phyloP scores from a whole-genome alignment of 2,888 invertebrate species.

The Polymixis flavicincta region DNA sequence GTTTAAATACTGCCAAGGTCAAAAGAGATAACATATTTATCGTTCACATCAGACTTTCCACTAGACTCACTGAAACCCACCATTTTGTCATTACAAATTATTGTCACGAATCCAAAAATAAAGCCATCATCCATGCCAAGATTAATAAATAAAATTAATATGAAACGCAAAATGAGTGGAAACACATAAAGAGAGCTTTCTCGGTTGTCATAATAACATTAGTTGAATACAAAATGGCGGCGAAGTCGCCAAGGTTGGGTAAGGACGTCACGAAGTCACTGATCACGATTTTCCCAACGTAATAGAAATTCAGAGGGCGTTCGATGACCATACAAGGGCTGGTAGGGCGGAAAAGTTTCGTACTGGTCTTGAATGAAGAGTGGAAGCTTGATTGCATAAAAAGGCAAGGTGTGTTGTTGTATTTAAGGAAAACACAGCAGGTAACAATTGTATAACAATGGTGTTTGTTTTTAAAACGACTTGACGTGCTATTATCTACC shows the following conservation, averaged over 20 bases:
- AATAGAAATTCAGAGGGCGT: conserved; percentile 66
- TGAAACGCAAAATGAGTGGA: conserved; percentile 55
- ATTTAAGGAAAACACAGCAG: conserved; percentile 19
- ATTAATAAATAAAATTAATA: conserved; percentile 65
- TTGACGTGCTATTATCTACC: background rate
- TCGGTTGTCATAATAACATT: conserved; percentile 73
- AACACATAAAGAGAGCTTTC: conserved; percentile 72
- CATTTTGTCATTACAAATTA: conserved; percentile 50
- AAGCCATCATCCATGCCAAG: conserved; percentile 56
- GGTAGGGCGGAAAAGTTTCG: conserved; percentile 58
- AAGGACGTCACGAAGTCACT: conserved; percentile 76
- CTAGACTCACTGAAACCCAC: conserved; percentile 19
- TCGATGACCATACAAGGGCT: conserved; percentile 51
- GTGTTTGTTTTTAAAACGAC: conserved; percentile 38
- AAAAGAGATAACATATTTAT: conserved; percentile 18
- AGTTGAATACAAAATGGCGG: conserved; percentile 68
- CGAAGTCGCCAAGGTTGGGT: conserved; percentile 77
- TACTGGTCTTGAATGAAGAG: conserved; percentile 66
- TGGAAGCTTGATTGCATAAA: conserved; percentile 21
- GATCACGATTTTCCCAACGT: conserved; percentile 69
- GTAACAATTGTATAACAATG: conserved; percentile 37
- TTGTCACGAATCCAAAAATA: conserved; percentile 54
- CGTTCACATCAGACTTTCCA: background rate
- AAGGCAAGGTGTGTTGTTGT: background rate
- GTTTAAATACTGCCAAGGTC: background rate